Evolutionary conservation across 2,888 invertebrate species (phyloP).

Genomic region (Microctonus brassicae): DNA sequence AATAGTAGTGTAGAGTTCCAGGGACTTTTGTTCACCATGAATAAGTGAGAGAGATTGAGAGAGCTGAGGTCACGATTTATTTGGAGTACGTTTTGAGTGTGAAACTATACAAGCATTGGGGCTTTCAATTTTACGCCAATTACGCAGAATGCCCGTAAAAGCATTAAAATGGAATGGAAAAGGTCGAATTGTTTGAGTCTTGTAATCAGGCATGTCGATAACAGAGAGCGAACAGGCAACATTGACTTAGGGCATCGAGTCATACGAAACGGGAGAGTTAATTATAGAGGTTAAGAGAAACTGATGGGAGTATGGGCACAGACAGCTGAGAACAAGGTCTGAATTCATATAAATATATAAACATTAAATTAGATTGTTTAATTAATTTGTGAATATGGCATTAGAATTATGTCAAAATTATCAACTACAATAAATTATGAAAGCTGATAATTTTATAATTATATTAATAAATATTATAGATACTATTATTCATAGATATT

Average conservation of each 20-base stretch:
- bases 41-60: neutral
- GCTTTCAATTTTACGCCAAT: constrained; percentile 26
- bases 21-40: neutral
- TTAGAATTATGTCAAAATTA: too few species aligned
- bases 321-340: neutral
- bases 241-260: constrained; percentile 49
- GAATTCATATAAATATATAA: neutral
- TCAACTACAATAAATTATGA: neutral
- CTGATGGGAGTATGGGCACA: constrained; percentile 11
- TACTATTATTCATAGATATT: too few species aligned
- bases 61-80: constrained; percentile 5
- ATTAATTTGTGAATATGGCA: too few species aligned
- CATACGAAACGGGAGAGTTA: constrained; percentile 52
- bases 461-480: too few species aligned
- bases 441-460: neutral
- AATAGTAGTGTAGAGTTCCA: neutral
- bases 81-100: constrained; percentile 15
- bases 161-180: constrained; percentile 29
- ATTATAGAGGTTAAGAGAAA: constrained; percentile 50
- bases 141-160: constrained; percentile 5
- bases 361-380: too few species aligned
- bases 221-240: constrained; percentile 43
- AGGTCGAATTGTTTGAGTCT: constrained; percentile 37
- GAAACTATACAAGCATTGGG: constrained; percentile 5
- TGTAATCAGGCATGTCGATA: constrained; percentile 55